Evolutionary conservation across 2,888 invertebrate genomes (phyloP).

Genomic region (Rotaria macrura): DNA sequence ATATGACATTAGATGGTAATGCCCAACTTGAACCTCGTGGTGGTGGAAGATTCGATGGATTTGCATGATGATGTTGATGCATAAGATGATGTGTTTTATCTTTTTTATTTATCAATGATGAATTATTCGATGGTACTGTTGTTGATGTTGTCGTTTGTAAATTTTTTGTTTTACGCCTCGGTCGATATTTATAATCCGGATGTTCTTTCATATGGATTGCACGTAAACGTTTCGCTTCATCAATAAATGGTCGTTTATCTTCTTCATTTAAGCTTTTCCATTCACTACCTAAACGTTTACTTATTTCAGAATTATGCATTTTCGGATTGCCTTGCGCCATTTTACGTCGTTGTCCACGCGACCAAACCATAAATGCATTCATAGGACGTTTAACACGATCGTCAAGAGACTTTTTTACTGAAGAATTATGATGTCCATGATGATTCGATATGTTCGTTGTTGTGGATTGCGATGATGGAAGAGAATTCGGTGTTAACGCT

Average conservation of each 20-base stretch:
- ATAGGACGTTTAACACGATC: conserved; percentile 79
- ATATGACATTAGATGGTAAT: not conserved
- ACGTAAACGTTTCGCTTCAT: conserved; percentile 88
- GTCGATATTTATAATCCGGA: conserved; percentile 95
- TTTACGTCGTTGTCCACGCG: conserved; percentile 85
- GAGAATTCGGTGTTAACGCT: not conserved
- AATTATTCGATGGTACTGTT: not conserved
- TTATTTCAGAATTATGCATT: conserved; percentile 97
- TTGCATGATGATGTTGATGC: not conserved
- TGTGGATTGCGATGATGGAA: not conserved
- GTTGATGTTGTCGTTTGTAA: conserved; percentile 10
- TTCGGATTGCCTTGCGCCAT: conserved; percentile 99
- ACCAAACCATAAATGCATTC: conserved; percentile 99
- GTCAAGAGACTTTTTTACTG: not conserved
- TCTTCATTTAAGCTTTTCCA: conserved; percentile 90
- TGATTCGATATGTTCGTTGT: not conserved
- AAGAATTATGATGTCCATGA: not conserved
- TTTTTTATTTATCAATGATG: conserved; percentile 11
- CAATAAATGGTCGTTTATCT: conserved; percentile 94
- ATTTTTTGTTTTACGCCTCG: conserved; percentile 80
- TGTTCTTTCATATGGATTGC: conserved; percentile 99
- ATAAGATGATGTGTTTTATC: not conserved
- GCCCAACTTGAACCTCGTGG: not conserved
- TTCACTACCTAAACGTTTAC: conserved; percentile 87
- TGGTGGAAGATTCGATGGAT: not conserved